A percentile compares a stretch with the other conserved stretches of the same genome.
phyloP scores from a whole-genome alignment of 2,888 invertebrate genomes.

The Tenthredo distinguenda region DNA sequence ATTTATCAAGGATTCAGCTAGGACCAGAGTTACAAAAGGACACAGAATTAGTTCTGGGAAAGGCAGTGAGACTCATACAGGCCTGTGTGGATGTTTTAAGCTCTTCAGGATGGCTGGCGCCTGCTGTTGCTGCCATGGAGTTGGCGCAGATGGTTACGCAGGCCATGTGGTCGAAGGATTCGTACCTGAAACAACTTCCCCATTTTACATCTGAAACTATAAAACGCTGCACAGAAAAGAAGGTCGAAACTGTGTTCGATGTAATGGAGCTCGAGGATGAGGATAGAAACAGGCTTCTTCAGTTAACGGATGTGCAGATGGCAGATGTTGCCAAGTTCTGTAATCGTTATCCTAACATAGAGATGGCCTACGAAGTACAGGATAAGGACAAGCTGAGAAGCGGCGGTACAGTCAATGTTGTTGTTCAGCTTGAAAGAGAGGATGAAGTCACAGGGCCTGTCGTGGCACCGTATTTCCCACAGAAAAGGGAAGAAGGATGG shows the following conservation, averaged over 20 bases:
- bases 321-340: slow-evolving; percentile 99
- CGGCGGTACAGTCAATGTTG: slow-evolving; percentile 93
- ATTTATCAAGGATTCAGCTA: slow-evolving; percentile 95
- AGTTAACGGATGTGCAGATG: slow-evolving; percentile 93
- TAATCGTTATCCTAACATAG: slow-evolving; percentile 99
- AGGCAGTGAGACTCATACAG: slow-evolving; percentile 92
- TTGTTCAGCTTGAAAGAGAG: slow-evolving; percentile 96
- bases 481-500: slow-evolving; percentile 96
- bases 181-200: slow-evolving; percentile 97
- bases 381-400: slow-evolving; percentile 87
- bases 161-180: slow-evolving; percentile 99
- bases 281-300: slow-evolving; percentile 88
- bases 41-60: slow-evolving; percentile 93
- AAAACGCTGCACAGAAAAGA: slow-evolving; percentile 94
- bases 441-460: slow-evolving; percentile 98
- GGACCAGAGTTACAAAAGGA: slow-evolving; percentile 98
- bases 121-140: slow-evolving; percentile 99
- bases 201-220: slow-evolving; percentile 95
- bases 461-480: slow-evolving; percentile 98
- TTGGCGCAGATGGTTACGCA: slow-evolving; percentile 99
- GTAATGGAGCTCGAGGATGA: slow-evolving; percentile 97
- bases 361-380: slow-evolving; percentile 94
- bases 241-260: slow-evolving; percentile 96
- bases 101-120: slow-evolving; percentile 98
- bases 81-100: slow-evolving; percentile 97